Evolutionary conservation across 2,888 invertebrate genomes (phyloP), one percentile per base, ranked within the genome.

Genomic region (Prionchulus punctatus): DNA sequence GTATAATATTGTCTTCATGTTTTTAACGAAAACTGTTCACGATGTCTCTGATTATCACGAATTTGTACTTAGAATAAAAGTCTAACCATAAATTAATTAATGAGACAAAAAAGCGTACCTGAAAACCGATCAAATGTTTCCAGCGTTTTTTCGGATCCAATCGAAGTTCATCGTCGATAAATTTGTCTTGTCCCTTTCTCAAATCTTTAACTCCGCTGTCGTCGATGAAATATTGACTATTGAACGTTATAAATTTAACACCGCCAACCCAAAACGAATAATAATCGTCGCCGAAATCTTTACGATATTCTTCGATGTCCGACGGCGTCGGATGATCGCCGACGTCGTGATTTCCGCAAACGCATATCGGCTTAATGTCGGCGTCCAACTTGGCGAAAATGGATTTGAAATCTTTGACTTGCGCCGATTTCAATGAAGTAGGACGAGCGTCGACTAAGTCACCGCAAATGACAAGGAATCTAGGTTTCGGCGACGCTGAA

Each of bases 331-430:
- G 77, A 2, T 60, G 62, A 61, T 78, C 69, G 12, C 77, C 77
- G 30, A 78, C 65, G 62, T 78, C 78, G 63, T 78, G 78, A 63
- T 78, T 78, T 2, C 78, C 78, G 64, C 76, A 76, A 15, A 77
- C 72, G 62, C 75, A 77, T 36, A 78, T 67, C 53, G 76, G 61
- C 36, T 74, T 73, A 51, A 78, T 74, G 1, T 68, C 67, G 2
- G 70, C 65, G 59, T 75, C 66, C 15, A 77, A 60, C 61, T 61
- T 21, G 7, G 28, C 18, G 7, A 51, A 23, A 15, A 7, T 23
- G 1, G 25, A 48, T 57, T 70, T 63, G 61, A 76, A 76, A 60
- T 75, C 75, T 21, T 60, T 60, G 55, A 72, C 71, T 65, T 77
- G 77, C 30, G 60, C 60, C n/a, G 62, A 57, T 1, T 45, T 36